Base-by-base conservation (phyloP, 1,140 invertebrate genomes). In the Homarus americanus region DNA sequence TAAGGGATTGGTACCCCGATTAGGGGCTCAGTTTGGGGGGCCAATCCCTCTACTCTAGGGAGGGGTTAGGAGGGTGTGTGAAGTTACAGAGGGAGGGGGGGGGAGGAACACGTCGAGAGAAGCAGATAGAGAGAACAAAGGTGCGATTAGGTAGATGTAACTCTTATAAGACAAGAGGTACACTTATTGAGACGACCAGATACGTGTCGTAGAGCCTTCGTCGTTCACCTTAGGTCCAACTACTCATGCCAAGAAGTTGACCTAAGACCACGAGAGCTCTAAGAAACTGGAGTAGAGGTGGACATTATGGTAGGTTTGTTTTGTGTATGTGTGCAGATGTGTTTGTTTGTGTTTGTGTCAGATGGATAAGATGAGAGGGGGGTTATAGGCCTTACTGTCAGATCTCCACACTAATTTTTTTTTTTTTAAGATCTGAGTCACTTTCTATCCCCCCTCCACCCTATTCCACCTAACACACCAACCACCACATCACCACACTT, bases 11-110 rank as follows among this genome's bases (percentile, higher is more conserved):
- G 82, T 32, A 28, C 63, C 66, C 82, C 82, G 63, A 41, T 84
- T 73, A 84, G 82, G 82, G 82, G 82, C 82, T 84, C 82, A 84
- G 82, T 84, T 41, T 69, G 63, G 82, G 82, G n/a, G 4, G 69
- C 82, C 82, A 44, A 72, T 53, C 38, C 38, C 82, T 84, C 82
- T 41, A 63, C 69, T 69, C 40, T 17, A 40, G 73, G 17, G 15
- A 40, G 20, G 7, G 15, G 20, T 38, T 1, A 76, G 12, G 24
- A 24, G n/a, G n/a, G n/a, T n/a, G n/a, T n/a, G n/a, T n/a, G n/a
- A n/a, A n/a, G n/a, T n/a, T n/a, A n/a, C n/a, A n/a, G n/a, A n/a
- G n/a, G n/a, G n/a, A n/a, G n/a, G n/a, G n/a, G n/a, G n/a, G n/a
- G n/a, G n/a, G n/a, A n/a, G 73, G 32, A 76, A 40, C 24, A 24